Evolutionary conservation across 2,113 vertebrate genomes (phyloP).

Genomic region (Dromiciops gliroides): DNA sequence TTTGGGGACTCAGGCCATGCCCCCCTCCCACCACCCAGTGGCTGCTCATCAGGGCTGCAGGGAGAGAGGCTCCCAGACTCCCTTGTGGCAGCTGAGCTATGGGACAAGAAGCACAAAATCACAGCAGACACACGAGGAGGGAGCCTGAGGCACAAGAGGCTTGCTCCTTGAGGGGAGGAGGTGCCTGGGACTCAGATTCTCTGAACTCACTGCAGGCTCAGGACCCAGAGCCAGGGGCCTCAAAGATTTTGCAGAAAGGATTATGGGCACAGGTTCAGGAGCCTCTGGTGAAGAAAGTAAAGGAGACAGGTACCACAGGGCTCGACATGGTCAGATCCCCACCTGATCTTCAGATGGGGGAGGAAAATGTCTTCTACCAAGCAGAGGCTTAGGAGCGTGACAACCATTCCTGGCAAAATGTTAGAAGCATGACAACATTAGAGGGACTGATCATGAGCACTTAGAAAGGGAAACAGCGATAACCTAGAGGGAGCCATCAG

Average conservation of each 20-base stretch:
- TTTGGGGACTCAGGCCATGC: not conserved
- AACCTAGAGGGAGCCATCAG: not conserved
- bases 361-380: not conserved
- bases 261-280: not conserved
- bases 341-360: not conserved
- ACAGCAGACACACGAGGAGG: not conserved
- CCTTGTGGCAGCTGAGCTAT: not conserved
- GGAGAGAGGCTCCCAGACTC: not conserved
- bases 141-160: not conserved
- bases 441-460: not conserved
- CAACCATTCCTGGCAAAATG: not conserved
- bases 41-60: not conserved
- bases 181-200: not conserved
- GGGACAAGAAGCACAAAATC: not conserved
- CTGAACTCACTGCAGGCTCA: not conserved
- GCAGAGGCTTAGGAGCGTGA: not conserved
- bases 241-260: not conserved
- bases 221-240: not conserved
- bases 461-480: not conserved
- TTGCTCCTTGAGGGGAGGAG: not conserved
- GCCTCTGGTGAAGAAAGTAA: not conserved
- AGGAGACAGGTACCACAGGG: not conserved
- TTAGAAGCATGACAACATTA: not conserved
- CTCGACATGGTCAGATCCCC: not conserved
- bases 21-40: not conserved